Evolutionary conservation across 2,888 invertebrate species (phyloP).

Genomic region (Campopleginae sp.): DNA sequence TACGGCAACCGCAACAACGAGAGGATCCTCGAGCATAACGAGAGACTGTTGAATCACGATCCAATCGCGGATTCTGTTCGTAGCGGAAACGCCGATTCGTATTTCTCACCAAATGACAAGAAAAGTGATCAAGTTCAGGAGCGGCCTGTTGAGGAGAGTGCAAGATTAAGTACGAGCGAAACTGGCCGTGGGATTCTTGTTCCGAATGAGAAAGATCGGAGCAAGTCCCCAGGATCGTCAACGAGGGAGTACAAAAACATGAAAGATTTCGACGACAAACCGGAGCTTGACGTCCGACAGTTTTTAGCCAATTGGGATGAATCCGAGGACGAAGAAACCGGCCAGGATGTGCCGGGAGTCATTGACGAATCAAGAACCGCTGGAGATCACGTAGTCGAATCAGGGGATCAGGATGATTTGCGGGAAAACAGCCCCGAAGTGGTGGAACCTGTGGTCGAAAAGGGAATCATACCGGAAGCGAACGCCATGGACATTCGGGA

Average conservation of each 20-base stretch:
- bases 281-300: conserved; percentile 82
- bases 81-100: conserved; percentile 64
- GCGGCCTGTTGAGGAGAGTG: conserved; percentile 52
- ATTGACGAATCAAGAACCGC: neutral
- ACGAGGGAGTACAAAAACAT: conserved; percentile 63
- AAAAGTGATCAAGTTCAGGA: conserved; percentile 47
- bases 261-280: conserved; percentile 80
- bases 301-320: conserved; percentile 83
- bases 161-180: conserved; percentile 58
- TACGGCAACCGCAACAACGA: conserved; percentile 61
- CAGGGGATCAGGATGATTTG: neutral
- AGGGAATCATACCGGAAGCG: neutral
- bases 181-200: conserved; percentile 58
- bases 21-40: neutral
- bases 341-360: neutral
- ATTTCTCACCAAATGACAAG: conserved; percentile 59
- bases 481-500: neutral
- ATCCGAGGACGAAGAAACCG: conserved; percentile 79
- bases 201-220: conserved; percentile 51
- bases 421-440: neutral
- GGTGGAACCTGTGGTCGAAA: neutral
- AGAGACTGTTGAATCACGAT: neutral
- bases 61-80: conserved; percentile 40
- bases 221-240: conserved; percentile 36
- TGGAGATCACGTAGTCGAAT: neutral